Evolutionary conservation across 2,113 vertebrate genomes (phyloP).

Genomic region (Tupaia chinensis): DNA sequence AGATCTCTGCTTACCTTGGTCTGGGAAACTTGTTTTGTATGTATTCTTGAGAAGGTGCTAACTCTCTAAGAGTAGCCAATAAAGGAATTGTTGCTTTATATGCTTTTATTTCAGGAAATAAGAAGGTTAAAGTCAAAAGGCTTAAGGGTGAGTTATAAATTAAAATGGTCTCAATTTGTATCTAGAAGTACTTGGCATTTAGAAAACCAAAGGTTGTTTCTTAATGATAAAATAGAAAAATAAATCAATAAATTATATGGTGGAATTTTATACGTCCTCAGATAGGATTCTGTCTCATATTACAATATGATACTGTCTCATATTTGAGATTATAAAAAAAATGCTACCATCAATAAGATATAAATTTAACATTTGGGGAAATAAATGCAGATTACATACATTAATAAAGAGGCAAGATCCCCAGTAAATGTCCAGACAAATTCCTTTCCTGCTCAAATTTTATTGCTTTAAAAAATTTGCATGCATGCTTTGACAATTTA

Average conservation of each 20-base stretch:
- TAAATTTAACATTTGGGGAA: conserved; percentile 15
- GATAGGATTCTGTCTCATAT: conserved; percentile 2
- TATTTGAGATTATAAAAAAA: conserved; percentile 17
- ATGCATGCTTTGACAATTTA: not conserved
- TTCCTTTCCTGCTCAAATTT: conserved; percentile 3
- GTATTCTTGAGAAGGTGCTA: not conserved
- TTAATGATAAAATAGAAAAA: conserved; percentile 34
- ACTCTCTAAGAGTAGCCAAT: conserved; percentile 4
- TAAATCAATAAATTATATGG: too few species aligned
- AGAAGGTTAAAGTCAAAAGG: conserved; percentile 14
- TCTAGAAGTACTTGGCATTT: conserved; percentile 20
- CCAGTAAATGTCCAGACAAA: not conserved
- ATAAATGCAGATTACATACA: not conserved
- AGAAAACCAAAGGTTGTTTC: conserved; percentile 41
- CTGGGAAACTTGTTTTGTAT: not conserved
- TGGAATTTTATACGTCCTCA: too few species aligned
- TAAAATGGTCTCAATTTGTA: not conserved
- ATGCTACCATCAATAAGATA: not conserved
- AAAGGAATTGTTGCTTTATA: not conserved
- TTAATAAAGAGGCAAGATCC: not conserved
- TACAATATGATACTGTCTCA: not conserved
- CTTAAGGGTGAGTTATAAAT: conserved; percentile 50
- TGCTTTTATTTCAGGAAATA: conserved; percentile 45
- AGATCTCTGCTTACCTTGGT: not conserved
- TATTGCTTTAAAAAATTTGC: not conserved